Evolutionary conservation across 1,140 invertebrate genomes (phyloP), one percentile per base, ranked within the genome.

Genomic region (Meloidogyne chitwoodi): DNA sequence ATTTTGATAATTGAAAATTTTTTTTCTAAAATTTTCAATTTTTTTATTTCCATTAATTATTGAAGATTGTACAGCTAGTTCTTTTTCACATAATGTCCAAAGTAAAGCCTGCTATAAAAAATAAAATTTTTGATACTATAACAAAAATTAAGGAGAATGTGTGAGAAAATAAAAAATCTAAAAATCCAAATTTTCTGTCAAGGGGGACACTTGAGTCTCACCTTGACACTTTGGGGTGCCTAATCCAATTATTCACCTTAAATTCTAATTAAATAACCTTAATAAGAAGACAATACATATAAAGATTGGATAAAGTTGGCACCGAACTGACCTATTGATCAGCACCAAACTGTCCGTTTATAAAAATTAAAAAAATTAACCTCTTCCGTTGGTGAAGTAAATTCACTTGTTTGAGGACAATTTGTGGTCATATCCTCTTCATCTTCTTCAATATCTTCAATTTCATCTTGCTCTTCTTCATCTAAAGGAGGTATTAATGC

Each of bases 341-440:
- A 70, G 16, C 1, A 61, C 38, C 5, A 38, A 71, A 27, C 62
- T 71, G 38, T 27, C 69, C 34, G 19, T 71, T 22, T 26, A 14
- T 26, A 16, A 71, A 44, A 71, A n/a, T n/a, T 44, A 29, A 71
- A 71, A 38, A 61, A 61, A 26, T n/a, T 61, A 71, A 56, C 48
- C 48, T 56, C 48, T 56, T 56, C 48, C 0, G 48, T 56, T 5
- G 19, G 48, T n/a, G 48, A 6, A 38, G 0, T 38, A 38, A 38
- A 38, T n/a, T 56, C 48, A 1, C 19, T 56, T 56, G 19, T 19
- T n/a, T n/a, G n/a, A 56, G 48, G 6, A n/a, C 4, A 56, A 56
- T 6, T 56, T 3, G 44, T 48, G 5, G 0, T 16, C 16, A 48
- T 27, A 63, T 24, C 48, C 16, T 64, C 44, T 34, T 38, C 22